phyloP scores from a whole-genome alignment of 2,888 invertebrate genomes.

The Lamellibrachia satsuma region DNA sequence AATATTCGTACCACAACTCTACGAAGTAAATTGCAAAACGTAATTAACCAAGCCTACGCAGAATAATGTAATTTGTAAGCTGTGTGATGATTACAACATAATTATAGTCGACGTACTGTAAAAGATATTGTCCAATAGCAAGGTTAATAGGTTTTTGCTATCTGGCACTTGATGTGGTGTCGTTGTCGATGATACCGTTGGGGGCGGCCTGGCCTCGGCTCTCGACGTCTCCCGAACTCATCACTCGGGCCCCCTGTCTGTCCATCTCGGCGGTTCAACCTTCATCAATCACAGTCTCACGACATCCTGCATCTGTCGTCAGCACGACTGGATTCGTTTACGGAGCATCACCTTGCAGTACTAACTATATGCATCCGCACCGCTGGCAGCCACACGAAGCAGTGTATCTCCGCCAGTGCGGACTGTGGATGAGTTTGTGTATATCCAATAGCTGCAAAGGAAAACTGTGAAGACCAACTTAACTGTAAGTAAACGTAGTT shows the following conservation, averaged over 20 bases:
- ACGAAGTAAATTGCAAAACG: too few species aligned
- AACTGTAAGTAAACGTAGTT: background rate
- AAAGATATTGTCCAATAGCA: background rate
- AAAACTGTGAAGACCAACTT: background rate
- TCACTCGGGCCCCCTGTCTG: background rate
- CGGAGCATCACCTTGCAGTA: conserved; percentile 3
- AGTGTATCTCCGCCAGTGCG: background rate
- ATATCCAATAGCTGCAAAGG: background rate
- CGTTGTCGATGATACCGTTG: background rate
- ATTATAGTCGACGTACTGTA: background rate
- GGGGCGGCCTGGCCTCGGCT: background rate
- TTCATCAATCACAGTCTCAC: background rate
- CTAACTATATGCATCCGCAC: background rate
- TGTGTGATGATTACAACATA: too few species aligned
- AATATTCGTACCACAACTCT: too few species aligned
- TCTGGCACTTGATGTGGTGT: background rate
- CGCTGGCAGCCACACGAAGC: background rate
- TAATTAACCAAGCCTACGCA: too few species aligned
- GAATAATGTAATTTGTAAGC: too few species aligned
- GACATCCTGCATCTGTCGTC: background rate
- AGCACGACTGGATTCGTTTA: conserved; percentile 7
- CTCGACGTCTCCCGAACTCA: background rate
- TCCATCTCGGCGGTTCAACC: background rate
- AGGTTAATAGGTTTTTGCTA: background rate
- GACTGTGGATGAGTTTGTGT: background rate